Evolutionary conservation across 2,113 vertebrate species (phyloP).

Genomic region (Heliornis fulica): DNA sequence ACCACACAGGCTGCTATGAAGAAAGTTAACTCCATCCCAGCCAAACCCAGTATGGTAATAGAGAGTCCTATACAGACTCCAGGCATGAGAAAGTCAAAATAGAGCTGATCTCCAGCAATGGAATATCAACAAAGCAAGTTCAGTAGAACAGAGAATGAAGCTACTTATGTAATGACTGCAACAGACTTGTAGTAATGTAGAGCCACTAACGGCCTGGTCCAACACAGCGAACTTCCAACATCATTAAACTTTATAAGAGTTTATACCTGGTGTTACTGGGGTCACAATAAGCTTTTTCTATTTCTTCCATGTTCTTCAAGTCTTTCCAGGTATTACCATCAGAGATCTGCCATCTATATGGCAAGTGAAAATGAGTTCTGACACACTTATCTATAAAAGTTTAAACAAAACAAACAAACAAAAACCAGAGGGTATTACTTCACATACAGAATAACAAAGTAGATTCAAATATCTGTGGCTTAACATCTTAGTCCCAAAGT

Average conservation of each 20-base stretch:
- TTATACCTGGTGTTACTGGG: conserved; percentile 72
- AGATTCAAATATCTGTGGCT: background rate
- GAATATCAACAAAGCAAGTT: background rate
- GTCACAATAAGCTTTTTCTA: conserved; percentile 85
- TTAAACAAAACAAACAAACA: background rate
- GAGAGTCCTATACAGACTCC: no score
- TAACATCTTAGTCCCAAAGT: background rate
- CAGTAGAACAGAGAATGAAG: background rate
- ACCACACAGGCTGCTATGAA: background rate
- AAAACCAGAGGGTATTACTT: background rate
- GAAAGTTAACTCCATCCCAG: background rate
- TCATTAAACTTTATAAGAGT: background rate
- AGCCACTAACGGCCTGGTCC: background rate
- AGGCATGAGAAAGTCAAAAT: background rate
- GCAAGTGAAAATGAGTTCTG: conserved; percentile 84
- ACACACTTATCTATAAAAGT: conserved; percentile 81
- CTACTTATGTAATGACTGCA: background rate
- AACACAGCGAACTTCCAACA: background rate
- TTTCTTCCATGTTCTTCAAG: conserved; percentile 81
- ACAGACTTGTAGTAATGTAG: background rate
- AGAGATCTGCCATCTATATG: conserved; percentile 89
- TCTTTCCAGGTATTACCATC: conserved; percentile 81
- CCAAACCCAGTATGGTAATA: background rate
- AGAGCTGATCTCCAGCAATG: background rate
- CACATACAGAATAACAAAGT: background rate